A percentile compares a stretch with the other conserved stretches of the same genome.
phyloP scores from a whole-genome alignment of 23 tunicate genomes.

The Clavelina lepadiformis region DNA sequence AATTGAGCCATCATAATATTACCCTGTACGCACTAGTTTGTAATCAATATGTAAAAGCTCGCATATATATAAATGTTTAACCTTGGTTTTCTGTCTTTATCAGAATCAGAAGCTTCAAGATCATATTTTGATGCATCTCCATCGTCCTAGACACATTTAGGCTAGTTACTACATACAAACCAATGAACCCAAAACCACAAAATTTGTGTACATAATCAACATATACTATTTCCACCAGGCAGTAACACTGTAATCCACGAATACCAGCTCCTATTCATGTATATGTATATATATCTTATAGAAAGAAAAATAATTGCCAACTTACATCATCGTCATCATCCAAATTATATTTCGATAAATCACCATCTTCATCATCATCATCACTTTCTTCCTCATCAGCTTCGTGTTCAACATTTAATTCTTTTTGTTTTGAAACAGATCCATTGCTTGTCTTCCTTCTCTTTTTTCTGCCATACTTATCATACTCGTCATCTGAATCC shows the following conservation, averaged over 20 bases:
- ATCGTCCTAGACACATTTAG: conserved; percentile 39
- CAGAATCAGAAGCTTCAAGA: conserved; percentile 54
- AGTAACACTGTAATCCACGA: too few species aligned
- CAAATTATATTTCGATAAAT: conserved; percentile 46
- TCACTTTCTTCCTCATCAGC: conserved; percentile 61
- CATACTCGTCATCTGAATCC: conserved; percentile 94
- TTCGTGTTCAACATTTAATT: conserved; percentile 34
- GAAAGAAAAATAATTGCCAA: too few species aligned
- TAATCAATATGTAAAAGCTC: too few species aligned
- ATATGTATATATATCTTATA: too few species aligned
- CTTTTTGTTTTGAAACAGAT: too few species aligned
- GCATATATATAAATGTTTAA: too few species aligned
- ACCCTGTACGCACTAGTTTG: too few species aligned
- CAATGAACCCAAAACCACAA: background rate
- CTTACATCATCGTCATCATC: conserved; percentile 60
- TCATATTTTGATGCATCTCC: conserved; percentile 73
- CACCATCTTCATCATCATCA: conserved; percentile 34
- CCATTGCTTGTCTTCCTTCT: conserved; percentile 9
- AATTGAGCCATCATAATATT: too few species aligned
- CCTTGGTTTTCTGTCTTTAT: conserved; percentile 17
- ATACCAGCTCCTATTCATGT: too few species aligned
- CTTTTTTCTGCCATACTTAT: conserved; percentile 58
- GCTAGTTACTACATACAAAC: background rate
- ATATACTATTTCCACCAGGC: too few species aligned
- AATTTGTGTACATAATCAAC: conserved; percentile 1